These are phyloP conservation scores for Xylota sylvarum DNA, from an alignment of 2,888 invertebrate genomes.

Conservation along the genomic window DNA sequence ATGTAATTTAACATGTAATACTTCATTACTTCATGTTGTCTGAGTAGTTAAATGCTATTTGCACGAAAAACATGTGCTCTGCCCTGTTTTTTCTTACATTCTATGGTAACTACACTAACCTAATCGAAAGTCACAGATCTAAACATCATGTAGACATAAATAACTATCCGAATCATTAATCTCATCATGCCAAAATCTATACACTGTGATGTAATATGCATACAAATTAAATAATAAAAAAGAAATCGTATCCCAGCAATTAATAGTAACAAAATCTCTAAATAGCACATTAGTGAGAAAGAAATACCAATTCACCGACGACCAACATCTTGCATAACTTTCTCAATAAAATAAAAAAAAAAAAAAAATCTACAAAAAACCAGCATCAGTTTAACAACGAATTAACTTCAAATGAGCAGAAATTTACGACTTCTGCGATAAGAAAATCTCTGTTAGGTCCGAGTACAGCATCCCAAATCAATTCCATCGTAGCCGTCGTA, in stretches of 20 bases:
- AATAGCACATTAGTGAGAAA: constrained; percentile 53
- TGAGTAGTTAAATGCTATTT: too few relatives aligned
- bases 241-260: constrained; percentile 61
- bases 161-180: constrained; percentile 25
- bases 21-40: too few relatives aligned
- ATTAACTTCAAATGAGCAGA: constrained; percentile 61
- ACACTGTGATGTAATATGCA: constrained; percentile 40
- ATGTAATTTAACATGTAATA: too few relatives aligned
- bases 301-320: constrained; percentile 20
- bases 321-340: constrained; percentile 32
- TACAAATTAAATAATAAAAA: constrained; percentile 46
- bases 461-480: constrained; percentile 27
- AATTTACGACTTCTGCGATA: constrained; percentile 58
- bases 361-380: neutral
- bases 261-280: constrained; percentile 48
- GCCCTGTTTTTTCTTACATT: too few relatives aligned
- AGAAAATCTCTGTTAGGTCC: constrained; percentile 52
- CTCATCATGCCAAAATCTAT: constrained; percentile 47
- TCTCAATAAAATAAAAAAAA: neutral
- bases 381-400: constrained; percentile 54
- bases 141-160: constrained; percentile 20
- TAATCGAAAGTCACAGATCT: neutral
- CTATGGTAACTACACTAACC: neutral
- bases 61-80: too few relatives aligned
- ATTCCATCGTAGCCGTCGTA: neutral